Evolutionary conservation across 1,140 invertebrate species (phyloP), one percentile per base, ranked within the genome.

Genomic region (Trissolcus basalis): DNA sequence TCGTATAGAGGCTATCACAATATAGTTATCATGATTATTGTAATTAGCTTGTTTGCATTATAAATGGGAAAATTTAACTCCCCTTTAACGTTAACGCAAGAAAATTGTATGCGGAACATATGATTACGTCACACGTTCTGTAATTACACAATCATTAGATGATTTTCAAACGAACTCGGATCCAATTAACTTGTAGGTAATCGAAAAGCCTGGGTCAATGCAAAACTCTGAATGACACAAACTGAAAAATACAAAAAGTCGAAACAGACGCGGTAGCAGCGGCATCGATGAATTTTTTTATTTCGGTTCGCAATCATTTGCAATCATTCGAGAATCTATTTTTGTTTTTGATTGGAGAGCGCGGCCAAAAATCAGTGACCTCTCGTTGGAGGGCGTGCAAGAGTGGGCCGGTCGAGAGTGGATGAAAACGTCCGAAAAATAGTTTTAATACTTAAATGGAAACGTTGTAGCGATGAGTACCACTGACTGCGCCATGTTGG

Each of bases 401-500:
- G 14, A 59, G 39, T n/a, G n/a, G 41, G 15, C 12, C 5, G 33
- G 45, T n/a, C 2, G 19, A 50, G 48, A 56, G 54, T 48, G 47
- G 53, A 65, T 65, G 50, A 60, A 67, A 67, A 44, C 50, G 61
- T 15, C 0, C 12, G 56, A 74, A 74, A 74, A 74, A 61, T 65
- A 53, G 54, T 56, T 63, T 69, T 71, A 56, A 71, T 65, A 55
- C 47, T 49, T 11, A 65, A 56, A 58, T 75, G 64, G 54, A 53
- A 50, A 50, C 4, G 59, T 41, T 39, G 53, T 14, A 43, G 27
- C 60, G 65, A 81, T 87, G 85, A 85, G 84, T 81, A 84, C 84
- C 84, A 82, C 86, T 87, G 85, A 59, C 55, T 80, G 81, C 83
- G 82, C 82, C 82, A 86, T 86, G 85, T 86, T 86, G 83, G 81